These are phyloP conservation scores for Phrynosoma platyrhinos DNA, from an alignment of 2,113 vertebrate species.

Conservation along the genomic window DNA sequence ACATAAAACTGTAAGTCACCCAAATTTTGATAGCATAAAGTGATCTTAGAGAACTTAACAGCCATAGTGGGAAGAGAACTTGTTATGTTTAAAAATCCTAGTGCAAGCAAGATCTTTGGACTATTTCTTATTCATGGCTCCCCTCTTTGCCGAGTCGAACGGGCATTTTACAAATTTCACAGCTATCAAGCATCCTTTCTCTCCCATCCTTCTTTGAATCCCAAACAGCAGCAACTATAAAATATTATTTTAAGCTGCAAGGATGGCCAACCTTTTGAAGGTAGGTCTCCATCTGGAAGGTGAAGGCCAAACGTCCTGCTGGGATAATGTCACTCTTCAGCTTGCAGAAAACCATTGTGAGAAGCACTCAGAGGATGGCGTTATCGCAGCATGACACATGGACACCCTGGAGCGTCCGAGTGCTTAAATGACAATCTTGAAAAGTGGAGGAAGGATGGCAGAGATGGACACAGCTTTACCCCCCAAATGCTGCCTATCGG, in stretches of 20 bases:
- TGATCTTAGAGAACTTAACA: not conserved
- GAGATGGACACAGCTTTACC: slow-evolving; percentile 44
- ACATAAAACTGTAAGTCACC: not conserved
- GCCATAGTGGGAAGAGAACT: not conserved
- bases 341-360: slow-evolving; percentile 64
- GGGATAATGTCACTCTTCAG: slow-evolving; percentile 72
- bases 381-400: slow-evolving; percentile 45
- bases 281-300: slow-evolving; percentile 58
- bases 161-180: slow-evolving; percentile 53
- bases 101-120: slow-evolving; percentile 6
- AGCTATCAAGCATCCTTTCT: slow-evolving; percentile 39
- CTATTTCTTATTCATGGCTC: not conserved
- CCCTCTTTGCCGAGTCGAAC: slow-evolving; percentile 18
- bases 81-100: not conserved
- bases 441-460: slow-evolving; percentile 41
- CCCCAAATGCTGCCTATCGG: slow-evolving; percentile 25
- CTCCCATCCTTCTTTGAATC: slow-evolving; percentile 61
- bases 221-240: slow-evolving; percentile 56
- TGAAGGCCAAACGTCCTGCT: slow-evolving; percentile 66
- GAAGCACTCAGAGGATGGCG: slow-evolving; percentile 51
- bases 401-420: slow-evolving; percentile 23
- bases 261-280: slow-evolving; percentile 56
- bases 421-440: slow-evolving; percentile 51
- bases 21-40: not conserved
- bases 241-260: slow-evolving; percentile 65